Evolutionary conservation across 2,113 vertebrate genomes (phyloP), one percentile per base, ranked within the genome.

Genomic region (Sceloporus tristichus): DNA sequence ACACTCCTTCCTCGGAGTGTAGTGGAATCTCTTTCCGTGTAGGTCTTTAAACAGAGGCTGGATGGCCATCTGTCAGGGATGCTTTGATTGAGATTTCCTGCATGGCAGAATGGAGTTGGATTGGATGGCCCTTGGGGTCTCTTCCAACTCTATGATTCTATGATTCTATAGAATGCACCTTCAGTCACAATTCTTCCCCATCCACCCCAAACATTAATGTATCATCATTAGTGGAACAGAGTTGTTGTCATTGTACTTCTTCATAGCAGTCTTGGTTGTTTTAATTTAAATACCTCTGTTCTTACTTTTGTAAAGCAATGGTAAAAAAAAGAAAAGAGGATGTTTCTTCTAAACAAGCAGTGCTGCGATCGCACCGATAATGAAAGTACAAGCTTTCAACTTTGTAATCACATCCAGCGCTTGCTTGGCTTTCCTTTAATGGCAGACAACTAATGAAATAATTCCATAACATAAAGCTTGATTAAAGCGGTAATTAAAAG

Each of bases 401-500:
- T 81, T 85, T 86, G 73, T 88, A 88, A 90, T 92, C 87, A 71
- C 48, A 88, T 86, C 81, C 85, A 85, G 81, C 70, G 54, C 90
- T 93, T 91, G 9, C 90, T 84, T 87, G 88, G 73, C 71, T 93
- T 91, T 90, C 66, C 89, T 95, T 94, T 87, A 93, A 94, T 82
- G 40, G 73, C 21, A 90, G 88, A 84, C 91, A 90, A 91, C 79
- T 87, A 90, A 94, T 87, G 90, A 90, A 95, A 95, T 94, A 94
- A 95, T 94, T 95, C 91, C 78, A 74, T 94, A 94, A 93, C 89
- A 92, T 93, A 94, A 94, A 94, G 91, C 88, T 88, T 93, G 93
- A 93, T 94, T 94, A 88, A 94, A 94, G 88, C 54, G 25, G 90
- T 89, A 96, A 95, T 96, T 96, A 95, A 95, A 95, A 92, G 73